Percentiles rank a stretch among this genome's conserved stretches.
Conservation (phyloP, 1,140 invertebrate species). For the Zaprionus vittiger region DNA sequence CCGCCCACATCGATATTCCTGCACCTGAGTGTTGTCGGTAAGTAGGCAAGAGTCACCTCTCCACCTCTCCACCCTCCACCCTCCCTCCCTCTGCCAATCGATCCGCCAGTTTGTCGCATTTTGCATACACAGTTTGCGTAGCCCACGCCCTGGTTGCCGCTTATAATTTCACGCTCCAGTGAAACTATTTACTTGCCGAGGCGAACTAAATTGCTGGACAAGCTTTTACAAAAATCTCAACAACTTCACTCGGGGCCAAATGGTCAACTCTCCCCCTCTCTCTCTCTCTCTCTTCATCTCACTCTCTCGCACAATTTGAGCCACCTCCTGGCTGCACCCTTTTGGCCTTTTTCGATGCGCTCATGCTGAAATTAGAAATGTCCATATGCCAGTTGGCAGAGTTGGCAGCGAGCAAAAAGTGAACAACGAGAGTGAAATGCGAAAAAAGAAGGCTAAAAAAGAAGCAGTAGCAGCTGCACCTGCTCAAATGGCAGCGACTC, state of each 20-base stretch:
- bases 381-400: slow-evolving; percentile 64
- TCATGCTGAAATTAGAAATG: slow-evolving; percentile 75
- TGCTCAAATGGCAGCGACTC: slow-evolving; percentile 53
- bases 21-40: slow-evolving; percentile 92
- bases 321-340: not conserved
- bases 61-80: too few species aligned
- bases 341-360: slow-evolving; percentile 57
- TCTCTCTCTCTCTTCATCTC: not conserved
- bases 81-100: too few species aligned
- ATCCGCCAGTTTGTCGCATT: not conserved
- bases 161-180: slow-evolving; percentile 67
- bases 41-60: slow-evolving; percentile 82
- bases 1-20: slow-evolving; percentile 94
- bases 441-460: slow-evolving; percentile 16
- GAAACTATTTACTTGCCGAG: slow-evolving; percentile 43
- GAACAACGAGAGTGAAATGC: slow-evolving; percentile 8
- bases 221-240: slow-evolving; percentile 50
- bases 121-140: not conserved
- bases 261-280: slow-evolving; percentile 23
- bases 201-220: slow-evolving; percentile 52
- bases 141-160: slow-evolving; percentile 8
- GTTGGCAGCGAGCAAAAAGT: slow-evolving; percentile 20
- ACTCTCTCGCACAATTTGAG: slow-evolving; percentile 23
- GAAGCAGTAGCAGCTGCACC: slow-evolving; percentile 24
- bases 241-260: slow-evolving; percentile 41